These are phyloP conservation scores for Lethenteron camtschaticum DNA, from an alignment of 2,113 vertebrate species.

Conservation along the genomic window DNA sequence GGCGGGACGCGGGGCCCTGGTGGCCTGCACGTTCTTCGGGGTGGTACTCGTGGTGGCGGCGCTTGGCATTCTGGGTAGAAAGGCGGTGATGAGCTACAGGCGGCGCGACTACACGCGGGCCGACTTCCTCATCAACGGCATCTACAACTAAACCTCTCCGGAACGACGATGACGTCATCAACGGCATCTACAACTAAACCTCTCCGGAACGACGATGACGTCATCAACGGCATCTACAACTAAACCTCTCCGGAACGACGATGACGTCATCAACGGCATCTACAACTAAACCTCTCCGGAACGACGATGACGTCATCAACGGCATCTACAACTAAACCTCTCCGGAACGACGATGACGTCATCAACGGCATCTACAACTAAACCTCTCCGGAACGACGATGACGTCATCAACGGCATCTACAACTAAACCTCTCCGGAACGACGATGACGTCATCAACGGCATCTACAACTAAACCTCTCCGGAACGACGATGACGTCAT, in stretches of 20 bases:
- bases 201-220: no score
- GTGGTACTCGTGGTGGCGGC: background rate
- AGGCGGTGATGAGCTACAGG: background rate
- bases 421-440: no score
- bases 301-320: background rate
- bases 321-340: background rate
- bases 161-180: background rate
- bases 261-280: background rate
- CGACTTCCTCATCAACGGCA: constrained; percentile 1
- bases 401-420: no score
- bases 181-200: no score
- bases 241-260: background rate
- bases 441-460: background rate
- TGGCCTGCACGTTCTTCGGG: background rate
- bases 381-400: no score
- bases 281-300: background rate
- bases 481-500: background rate
- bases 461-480: no score
- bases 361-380: no score
- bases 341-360: no score
- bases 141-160: background rate
- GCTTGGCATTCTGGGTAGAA: background rate
- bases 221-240: background rate
- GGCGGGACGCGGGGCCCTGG: background rate
- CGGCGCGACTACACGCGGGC: background rate